Base-by-base conservation (phyloP, 2,797 vertebrate species). In the Sebastes kiyomatsui region DNA sequence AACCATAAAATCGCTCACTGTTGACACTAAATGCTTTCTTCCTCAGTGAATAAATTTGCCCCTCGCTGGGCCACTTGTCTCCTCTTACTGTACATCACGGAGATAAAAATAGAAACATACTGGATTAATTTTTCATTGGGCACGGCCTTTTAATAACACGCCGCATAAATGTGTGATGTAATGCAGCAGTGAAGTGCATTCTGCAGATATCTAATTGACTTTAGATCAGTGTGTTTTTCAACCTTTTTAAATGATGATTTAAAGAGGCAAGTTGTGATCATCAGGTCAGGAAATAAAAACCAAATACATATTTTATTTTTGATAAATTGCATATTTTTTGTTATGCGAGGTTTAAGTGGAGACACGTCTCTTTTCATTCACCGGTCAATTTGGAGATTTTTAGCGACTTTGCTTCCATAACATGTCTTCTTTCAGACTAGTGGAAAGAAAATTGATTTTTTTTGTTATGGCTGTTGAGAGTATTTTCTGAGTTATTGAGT, bases 61-160 rank as follows among this genome's bases (percentile, higher is more conserved):
- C 32, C 80, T 46, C 25, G 25, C 84, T 82, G 81, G 67, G 80
- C 56, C 76, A 49, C 72, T 79, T 58, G 72, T 72, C 69, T 72
- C 56, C 72, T 62, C 38, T 88, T 77, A 78, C 60, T 74, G 32
- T 78, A 69, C 67, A 55, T 69, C 72, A 75, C 6, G 1, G 32
- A 20, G 64, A 83, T 73, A 79, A 81, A 91, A 79, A 89, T 88
- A 85, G 83, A 84, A 79, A 49, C 67, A 30, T 54, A 71, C 74
- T 16, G 9, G 35, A 91, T 92, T 56, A 67, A 86, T 68, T 75
- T 85, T 90, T 92, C 38, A 91, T 77, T 5, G 3, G 14, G 56
- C 52, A 27, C 27, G 49, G 55, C 27, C n/a, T 72, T 30, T 66
- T 65, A 22, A 80, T 71, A 65, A 28, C 10, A 25, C 33, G 27